These are phyloP conservation scores for Phylloscopus whistleri DNA, from an alignment of 2,113 vertebrate genomes.

Conservation along the genomic window DNA sequence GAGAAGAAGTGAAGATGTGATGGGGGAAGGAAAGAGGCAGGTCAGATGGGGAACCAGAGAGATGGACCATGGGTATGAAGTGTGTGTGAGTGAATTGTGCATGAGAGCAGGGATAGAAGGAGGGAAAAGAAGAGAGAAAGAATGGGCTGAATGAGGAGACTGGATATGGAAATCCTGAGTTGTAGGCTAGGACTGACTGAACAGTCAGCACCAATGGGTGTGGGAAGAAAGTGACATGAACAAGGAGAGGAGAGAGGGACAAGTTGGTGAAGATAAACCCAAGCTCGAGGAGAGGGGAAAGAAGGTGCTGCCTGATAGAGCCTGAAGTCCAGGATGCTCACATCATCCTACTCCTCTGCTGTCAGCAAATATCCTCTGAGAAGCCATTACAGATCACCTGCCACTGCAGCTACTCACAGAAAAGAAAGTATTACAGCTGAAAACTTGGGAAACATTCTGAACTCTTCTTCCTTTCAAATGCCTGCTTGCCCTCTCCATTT, in stretches of 20 bases:
- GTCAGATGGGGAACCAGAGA: not conserved
- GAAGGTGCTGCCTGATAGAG: not conserved
- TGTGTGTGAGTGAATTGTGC: not conserved
- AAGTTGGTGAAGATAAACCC: not conserved
- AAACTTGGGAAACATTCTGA: not conserved
- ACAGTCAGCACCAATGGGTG: not conserved
- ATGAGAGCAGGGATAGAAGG: not conserved
- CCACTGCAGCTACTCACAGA: not conserved
- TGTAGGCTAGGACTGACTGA: not conserved
- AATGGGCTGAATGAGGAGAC: not conserved
- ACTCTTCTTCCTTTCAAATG: not conserved
- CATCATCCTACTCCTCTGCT: not conserved
- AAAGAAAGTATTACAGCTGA: not conserved
- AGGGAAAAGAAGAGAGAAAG: not conserved
- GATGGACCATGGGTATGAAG: rapidly evolving
- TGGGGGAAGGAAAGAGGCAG: not conserved
- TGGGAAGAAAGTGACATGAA: not conserved
- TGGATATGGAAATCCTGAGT: not conserved
- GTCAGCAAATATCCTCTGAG: not conserved
- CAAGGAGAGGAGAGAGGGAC: not conserved
- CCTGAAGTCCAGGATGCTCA: not conserved
- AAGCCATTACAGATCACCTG: not conserved
- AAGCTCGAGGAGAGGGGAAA: not conserved
- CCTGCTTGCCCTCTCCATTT: not conserved
- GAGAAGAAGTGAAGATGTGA: not conserved